Base-by-base conservation (phyloP, 2,888 invertebrate genomes). In the Caenorhabditis sp. region DNA sequence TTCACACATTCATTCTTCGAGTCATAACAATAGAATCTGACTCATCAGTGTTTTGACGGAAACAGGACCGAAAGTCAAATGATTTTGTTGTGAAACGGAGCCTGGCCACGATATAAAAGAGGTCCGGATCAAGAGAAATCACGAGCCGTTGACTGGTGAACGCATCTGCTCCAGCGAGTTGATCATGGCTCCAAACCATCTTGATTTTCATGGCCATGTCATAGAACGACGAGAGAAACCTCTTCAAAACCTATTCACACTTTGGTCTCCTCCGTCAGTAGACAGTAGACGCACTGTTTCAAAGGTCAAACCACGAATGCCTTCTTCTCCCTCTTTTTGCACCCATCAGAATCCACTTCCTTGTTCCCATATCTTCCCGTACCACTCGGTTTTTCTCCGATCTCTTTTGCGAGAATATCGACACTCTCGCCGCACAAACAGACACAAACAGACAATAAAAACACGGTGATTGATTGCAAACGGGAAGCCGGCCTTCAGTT, bases 401-500 rank as follows among this genome's bases (percentile, higher is more conserved):
- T 20, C 6, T 22, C 26, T 8, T 2, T 24, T 26, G 26, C 26
- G 30, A 32, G 30, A 45, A 35, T 26, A 52, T 52, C 53, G 32
- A 6, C 52, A 32, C 15, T 24, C 22, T 50, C 27, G 24, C 43
- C 26, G 35, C 35, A 17, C 30, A 30, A 30, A 45, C 13, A 24
- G 55, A 46, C 35, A 55, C 68, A 68, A 58, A 58, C 66, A 68
- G 59, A 70, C 59, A 59, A 59, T 59, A 70, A 70, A 53, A 70
- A 58, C 56, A 59, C 41, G 53, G 59, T 70, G 70, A 70, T 70
- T 70, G 70, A 70, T 59, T 13, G 41, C 15, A 37, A 50, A 56
- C 48, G 46, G 48, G 70, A 32, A 6, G 53, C 35, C 59, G 50
- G 35, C 59, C 45, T 59, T 43, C 37, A 15, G 43, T 53, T 59